Evolutionary conservation across 2,113 vertebrate species (phyloP).

Genomic region (Chinchilla lanigera): DNA sequence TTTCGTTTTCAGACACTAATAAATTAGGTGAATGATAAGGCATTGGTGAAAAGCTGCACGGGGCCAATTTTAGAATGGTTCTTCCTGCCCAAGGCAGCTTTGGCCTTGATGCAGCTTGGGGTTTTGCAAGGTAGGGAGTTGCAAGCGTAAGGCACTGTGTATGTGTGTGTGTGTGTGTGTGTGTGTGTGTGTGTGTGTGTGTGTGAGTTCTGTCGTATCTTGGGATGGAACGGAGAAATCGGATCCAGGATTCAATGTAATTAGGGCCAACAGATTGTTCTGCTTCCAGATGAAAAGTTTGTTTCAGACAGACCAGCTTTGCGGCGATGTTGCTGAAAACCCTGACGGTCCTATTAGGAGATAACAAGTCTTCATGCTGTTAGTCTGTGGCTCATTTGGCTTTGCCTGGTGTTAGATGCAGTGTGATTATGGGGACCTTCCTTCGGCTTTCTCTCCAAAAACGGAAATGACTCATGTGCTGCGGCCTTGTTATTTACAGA

Average conservation of each 20-base stretch:
- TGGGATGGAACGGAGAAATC: background rate
- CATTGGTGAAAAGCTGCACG: background rate
- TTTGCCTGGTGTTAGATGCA: background rate
- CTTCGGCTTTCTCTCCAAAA: background rate
- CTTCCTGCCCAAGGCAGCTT: background rate
- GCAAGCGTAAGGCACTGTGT: too few relatives aligned
- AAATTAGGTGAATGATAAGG: slow-evolving; percentile 55
- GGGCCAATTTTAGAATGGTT: background rate
- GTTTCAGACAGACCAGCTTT: slow-evolving; percentile 16
- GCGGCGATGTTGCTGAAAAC: slow-evolving; percentile 26
- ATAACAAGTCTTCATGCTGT: background rate
- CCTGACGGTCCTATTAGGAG: background rate
- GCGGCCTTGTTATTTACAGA: background rate
- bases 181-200: background rate
- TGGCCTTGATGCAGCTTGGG: background rate
- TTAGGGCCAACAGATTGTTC: slow-evolving; percentile 40
- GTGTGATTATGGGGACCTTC: background rate
- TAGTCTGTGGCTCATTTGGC: slow-evolving; percentile 43
- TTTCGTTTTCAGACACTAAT: slow-evolving; percentile 59
- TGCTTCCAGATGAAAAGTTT: slow-evolving; percentile 55
- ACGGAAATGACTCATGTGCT: background rate
- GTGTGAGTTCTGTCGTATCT: background rate
- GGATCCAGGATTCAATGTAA: background rate
- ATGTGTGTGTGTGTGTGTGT: background rate
- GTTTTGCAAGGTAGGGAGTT: background rate